Conservation (phyloP, 2,113 vertebrate species). For the Caloenas nicobarica region DNA sequence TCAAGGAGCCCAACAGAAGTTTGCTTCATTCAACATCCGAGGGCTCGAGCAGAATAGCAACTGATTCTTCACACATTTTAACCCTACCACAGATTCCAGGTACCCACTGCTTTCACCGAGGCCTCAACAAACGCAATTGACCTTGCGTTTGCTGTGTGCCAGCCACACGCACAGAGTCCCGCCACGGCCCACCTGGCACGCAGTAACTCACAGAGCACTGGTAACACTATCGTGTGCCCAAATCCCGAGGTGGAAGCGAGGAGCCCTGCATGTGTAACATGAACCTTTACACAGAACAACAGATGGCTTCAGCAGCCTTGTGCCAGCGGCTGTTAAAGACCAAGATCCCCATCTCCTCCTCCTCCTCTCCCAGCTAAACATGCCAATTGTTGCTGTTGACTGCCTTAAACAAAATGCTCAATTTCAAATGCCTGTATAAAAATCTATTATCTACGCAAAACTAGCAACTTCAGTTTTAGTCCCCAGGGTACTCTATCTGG, state of each 20-base stretch:
- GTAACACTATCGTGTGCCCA: neutral
- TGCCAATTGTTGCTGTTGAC: neutral
- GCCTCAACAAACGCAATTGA: neutral
- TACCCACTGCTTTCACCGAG: neutral
- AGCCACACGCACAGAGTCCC: neutral
- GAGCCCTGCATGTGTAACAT: neutral
- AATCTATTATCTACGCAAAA: neutral
- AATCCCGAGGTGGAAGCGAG: neutral
- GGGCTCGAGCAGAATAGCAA: neutral
- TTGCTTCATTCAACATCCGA: conserved; percentile 28
- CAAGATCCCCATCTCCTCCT: neutral
- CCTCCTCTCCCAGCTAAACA: neutral
- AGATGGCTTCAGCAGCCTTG: conserved; percentile 33
- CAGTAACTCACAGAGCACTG: neutral
- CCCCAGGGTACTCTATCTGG: neutral
- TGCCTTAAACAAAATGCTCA: neutral
- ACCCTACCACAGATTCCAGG: neutral
- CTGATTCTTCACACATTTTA: conserved; percentile 51
- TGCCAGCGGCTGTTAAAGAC: neutral
- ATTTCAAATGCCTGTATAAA: neutral
- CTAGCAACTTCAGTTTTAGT: neutral
- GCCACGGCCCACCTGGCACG: neutral
- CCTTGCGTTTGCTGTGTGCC: neutral
- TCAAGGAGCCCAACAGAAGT: neutral
- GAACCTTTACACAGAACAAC: neutral